Evolutionary conservation across 2,888 invertebrate species (phyloP), one percentile per base, ranked within the genome.

Genomic region (Drosophila bunnanda): DNA sequence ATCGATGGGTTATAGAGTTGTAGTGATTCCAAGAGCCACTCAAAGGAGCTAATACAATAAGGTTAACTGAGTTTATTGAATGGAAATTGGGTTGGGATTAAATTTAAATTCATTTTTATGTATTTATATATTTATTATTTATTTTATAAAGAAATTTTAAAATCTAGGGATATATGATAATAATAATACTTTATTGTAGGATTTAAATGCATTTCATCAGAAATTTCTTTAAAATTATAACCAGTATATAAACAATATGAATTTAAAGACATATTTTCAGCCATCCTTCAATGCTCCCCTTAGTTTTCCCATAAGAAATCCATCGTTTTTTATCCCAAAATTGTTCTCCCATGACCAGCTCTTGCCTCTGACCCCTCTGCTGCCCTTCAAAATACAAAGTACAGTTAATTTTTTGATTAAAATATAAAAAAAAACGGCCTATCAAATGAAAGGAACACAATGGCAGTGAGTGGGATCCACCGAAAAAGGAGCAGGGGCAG

Each of bases 401-500:
- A 67, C 67, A 57, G 67, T 67, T 67, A 67, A 39, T 48, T 34
- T 32, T 22, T 17, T 10, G 38, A 22, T 65, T 62, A 25, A n/a
- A n/a, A n/a, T 4, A 25, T 25, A 12, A 30, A 46, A 10, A 25
- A 46, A n/a, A n/a, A n/a, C n/a, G n/a, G 2, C 25, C 9, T 10
- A 28, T 10, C 22, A 25, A 44, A 44, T 25, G 10, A 46, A 59
- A 43, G 61, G 70, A 70, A 34, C 38, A 46, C 70, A 56, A 28
- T n/a, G 44, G 12, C 57, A 20, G 13, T 41, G 60, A 60, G 60
- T 55, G 65, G 61, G 75, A 85, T 71, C 80, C 80, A 85, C 78
- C 67, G n/a, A 73, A 55, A 22, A 55, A 22, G 32, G 44, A 32
- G 30, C 10, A 55, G 30, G 15, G 20, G 15, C 17, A 50, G 25